Evolutionary conservation across 2,888 invertebrate genomes (phyloP).

Genomic region (Dusona sp.): DNA sequence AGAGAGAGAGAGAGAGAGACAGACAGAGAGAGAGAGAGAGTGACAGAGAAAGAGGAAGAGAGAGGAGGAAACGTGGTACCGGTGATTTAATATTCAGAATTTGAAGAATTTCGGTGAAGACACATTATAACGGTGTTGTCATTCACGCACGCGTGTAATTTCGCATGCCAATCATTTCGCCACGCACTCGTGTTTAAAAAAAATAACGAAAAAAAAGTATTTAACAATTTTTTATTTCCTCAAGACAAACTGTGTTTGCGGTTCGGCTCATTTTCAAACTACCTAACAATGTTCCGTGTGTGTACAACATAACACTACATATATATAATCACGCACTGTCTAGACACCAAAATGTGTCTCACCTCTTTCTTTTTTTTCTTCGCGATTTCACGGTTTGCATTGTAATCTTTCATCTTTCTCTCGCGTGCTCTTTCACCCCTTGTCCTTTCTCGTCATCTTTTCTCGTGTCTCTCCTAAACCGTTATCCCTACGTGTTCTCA

Average conservation of each 20-base stretch:
- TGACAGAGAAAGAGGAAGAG: neutral
- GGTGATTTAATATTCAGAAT: constrained; percentile 23
- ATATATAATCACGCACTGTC: constrained; percentile 50
- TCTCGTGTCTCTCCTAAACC: constrained; percentile 69
- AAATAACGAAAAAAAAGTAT: constrained; percentile 10
- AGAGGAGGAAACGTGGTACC: neutral
- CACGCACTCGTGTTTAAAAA: constrained; percentile 30
- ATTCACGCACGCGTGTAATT: constrained; percentile 53
- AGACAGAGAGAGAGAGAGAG: neutral
- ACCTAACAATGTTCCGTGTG: constrained; percentile 6
- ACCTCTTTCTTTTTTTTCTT: constrained; percentile 17
- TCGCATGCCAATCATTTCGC: constrained; percentile 56
- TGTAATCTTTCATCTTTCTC: constrained; percentile 54
- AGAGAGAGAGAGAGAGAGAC: neutral
- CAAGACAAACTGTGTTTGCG: constrained; percentile 46
- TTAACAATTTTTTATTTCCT: constrained; percentile 10
- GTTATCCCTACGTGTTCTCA: constrained; percentile 76
- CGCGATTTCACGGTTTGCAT: constrained; percentile 36
- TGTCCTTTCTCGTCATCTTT: constrained; percentile 50
- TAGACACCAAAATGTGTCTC: constrained; percentile 61
- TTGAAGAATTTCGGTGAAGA: constrained; percentile 33
- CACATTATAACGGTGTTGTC: constrained; percentile 54
- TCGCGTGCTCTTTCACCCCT: constrained; percentile 61
- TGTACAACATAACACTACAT: constrained; percentile 31
- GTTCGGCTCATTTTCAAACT: constrained; percentile 57